Conservation (phyloP, 2,888 invertebrate species). For the Protula sp. region DNA sequence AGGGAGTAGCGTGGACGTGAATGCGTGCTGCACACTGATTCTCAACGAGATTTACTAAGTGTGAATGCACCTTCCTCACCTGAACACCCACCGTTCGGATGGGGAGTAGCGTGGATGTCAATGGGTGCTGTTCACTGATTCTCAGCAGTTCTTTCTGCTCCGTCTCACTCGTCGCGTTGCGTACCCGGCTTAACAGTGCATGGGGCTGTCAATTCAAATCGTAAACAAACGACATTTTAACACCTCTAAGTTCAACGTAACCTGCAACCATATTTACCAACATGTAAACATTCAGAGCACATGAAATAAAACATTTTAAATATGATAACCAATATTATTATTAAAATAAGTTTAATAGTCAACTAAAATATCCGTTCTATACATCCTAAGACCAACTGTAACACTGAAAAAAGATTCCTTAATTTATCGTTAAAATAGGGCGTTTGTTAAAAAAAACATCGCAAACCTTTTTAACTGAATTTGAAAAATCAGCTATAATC, state of each 20-base stretch:
- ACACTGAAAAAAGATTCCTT: no score
- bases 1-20: no score
- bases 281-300: not conserved
- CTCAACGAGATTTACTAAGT: no score
- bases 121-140: constrained; percentile 29
- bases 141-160: constrained; percentile 35
- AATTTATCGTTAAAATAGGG: no score
- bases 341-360: no score
- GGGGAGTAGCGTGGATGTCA: constrained; percentile 68
- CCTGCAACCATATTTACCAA: no score
- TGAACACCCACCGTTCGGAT: constrained; percentile 95
- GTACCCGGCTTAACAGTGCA: constrained; percentile 75
- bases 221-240: no score
- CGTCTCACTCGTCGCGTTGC: constrained; percentile 54
- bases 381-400: no score
- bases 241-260: no score
- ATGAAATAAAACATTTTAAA: not conserved
- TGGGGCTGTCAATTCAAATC: constrained; percentile 69
- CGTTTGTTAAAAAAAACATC: not conserved
- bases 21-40: no score
- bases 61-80: no score
- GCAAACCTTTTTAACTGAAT: constrained; percentile 63
- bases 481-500: constrained; percentile 88
- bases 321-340: not conserved
- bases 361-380: no score